These are phyloP conservation scores for Oplegnathus fasciatus DNA, from an alignment of 2,113 vertebrate species.

Conservation along the genomic window DNA sequence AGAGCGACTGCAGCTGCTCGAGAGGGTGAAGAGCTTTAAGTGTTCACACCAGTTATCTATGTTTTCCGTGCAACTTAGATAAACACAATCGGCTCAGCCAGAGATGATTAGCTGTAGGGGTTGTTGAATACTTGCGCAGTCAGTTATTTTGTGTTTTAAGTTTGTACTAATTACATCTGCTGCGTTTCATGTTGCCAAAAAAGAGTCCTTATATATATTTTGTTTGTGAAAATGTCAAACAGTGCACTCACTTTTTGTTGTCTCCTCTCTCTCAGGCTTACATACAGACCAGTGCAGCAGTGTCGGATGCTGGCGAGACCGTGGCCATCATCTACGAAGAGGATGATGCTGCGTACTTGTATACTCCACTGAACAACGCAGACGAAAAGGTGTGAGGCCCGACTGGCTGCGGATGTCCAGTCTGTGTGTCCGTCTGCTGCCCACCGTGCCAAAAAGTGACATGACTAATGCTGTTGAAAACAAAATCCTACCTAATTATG, in stretches of 20 bases:
- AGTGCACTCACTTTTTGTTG: not conserved
- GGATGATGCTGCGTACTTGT: conserved; percentile 74
- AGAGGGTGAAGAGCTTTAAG: conserved; percentile 68
- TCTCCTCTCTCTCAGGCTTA: conserved; percentile 72
- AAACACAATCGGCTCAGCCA: not conserved
- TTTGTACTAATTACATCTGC: too few relatives aligned
- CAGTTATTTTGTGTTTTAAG: too few relatives aligned
- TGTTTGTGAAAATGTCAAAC: not conserved
- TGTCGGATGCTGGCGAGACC: conserved; percentile 62
- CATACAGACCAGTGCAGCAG: conserved; percentile 63
- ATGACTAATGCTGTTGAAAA: not conserved
- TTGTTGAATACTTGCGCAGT: not conserved
- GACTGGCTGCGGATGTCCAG: not conserved
- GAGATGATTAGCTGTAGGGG: not conserved
- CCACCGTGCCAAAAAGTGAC: conserved; percentile 11
- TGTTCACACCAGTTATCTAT: too few relatives aligned
- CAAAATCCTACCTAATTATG: not conserved
- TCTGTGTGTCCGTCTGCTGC: not conserved
- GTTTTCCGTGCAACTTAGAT: not conserved
- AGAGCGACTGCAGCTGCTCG: conserved; percentile 77
- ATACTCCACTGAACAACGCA: conserved; percentile 47
- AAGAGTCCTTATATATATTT: not conserved
- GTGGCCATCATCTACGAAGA: conserved; percentile 85
- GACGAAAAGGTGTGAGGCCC: conserved; percentile 46
- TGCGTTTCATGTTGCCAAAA: too few relatives aligned